Base-by-base conservation (phyloP, 2,113 vertebrate genomes). In the Vireo altiloquus region DNA sequence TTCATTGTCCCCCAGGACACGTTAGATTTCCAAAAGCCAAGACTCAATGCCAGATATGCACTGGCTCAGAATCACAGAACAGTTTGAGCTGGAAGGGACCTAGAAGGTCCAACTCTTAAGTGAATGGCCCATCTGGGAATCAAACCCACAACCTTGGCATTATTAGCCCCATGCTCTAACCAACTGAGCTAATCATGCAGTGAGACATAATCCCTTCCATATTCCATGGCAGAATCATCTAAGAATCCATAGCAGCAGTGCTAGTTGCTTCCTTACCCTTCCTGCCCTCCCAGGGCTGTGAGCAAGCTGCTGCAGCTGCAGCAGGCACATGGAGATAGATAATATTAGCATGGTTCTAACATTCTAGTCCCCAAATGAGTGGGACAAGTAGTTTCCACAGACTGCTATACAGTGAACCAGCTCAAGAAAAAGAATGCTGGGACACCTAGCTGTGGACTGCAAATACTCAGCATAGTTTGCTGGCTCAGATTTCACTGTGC, bases 241-340 rank as follows among this genome's bases (percentile, higher is more conserved):
- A 50, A 64, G 37, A 81, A 52, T 7, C 17, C 25, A 33, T 1
- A 30, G 23, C 42, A 81, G 54, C 61, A 68, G 30, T 69, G 60
- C 0, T 1, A 72, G 33, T 9, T 70, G 4, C 40, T 24, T n/a
- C 21, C 7, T 9, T 8, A 2, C 11, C 16, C 22, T 61, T 66
- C 5, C 16, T 7, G 5, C 28, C 27, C 5, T 64, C 20, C 10
- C 24, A 37, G 19, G 7, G 39, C 53, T 50, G 17, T 25, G 35
- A 75, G 22, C 75, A 47, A 63, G 52, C 17, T 65, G 37, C 6
- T 33, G 54, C 59, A 78, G 54, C 59, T 70, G 42, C 31, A 75
- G 35, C 50, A 88, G 7, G 20, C 47, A 76, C 1, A 0, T 7
- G 33, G 49, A 76, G 30, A 42, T 12, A 23, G 31, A 25, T 13